phyloP scores from a whole-genome alignment of 1,140 invertebrate species.

The Bombus huntii region DNA sequence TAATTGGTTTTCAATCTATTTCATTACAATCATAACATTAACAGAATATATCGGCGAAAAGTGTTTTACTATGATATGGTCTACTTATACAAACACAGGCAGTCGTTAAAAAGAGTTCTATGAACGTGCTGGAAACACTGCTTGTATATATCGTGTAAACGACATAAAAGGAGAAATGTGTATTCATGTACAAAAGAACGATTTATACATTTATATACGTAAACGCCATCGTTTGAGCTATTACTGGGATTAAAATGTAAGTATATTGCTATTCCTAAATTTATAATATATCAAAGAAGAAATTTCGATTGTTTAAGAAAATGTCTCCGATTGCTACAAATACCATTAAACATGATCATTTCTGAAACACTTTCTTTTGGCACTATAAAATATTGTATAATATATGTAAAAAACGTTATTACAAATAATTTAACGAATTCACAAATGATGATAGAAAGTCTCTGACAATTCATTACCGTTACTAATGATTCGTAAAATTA shows the following conservation, averaged over 20 bases:
- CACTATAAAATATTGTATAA: constrained; percentile 16
- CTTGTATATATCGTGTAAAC: constrained; percentile 27
- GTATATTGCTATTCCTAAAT: constrained; percentile 47
- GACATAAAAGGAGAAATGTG: constrained; percentile 68
- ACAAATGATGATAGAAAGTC: neutral
- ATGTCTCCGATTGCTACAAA: neutral
- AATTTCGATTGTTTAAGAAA: neutral
- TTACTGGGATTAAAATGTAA: constrained; percentile 37
- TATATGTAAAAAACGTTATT: neutral
- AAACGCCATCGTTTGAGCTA: constrained; percentile 26
- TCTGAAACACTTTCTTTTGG: constrained; percentile 22
- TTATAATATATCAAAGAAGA: constrained; percentile 34
- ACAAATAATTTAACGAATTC: constrained; percentile 16
- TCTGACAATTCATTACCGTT: constrained; percentile 1
- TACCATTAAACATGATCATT: neutral
- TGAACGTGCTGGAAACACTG: constrained; percentile 29
- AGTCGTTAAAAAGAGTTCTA: constrained; percentile 39
- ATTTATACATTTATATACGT: constrained; percentile 35
- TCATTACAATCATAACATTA: constrained; percentile 41
- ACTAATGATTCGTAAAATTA: constrained; percentile 33
- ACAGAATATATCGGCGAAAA: constrained; percentile 41
- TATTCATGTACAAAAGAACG: constrained; percentile 46
- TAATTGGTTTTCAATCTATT: constrained; percentile 51
- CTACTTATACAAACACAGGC: constrained; percentile 36
- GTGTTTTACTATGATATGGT: constrained; percentile 45